Evolutionary conservation across 2,113 vertebrate genomes (phyloP).

Genomic region (Dasyprocta punctata): DNA sequence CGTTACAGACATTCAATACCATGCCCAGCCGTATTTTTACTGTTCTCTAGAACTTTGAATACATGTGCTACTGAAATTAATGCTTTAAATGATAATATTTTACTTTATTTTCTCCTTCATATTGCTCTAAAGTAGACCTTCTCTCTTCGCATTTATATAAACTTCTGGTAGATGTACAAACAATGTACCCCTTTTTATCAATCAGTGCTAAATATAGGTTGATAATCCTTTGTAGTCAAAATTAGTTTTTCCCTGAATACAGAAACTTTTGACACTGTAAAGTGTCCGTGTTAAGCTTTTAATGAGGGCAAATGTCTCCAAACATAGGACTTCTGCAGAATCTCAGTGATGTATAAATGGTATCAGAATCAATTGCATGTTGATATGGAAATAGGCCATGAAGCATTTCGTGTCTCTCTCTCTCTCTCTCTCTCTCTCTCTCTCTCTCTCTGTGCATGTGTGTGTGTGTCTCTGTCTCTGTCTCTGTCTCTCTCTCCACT

Average conservation of each 20-base stretch:
- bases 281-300: background rate
- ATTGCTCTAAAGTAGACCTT: background rate
- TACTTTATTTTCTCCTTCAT: background rate
- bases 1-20: too few species aligned
- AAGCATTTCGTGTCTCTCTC: background rate
- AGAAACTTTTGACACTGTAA: background rate
- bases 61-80: background rate
- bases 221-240: background rate
- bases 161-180: background rate
- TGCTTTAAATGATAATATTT: background rate
- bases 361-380: background rate
- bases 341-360: background rate
- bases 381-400: background rate
- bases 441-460: too few species aligned
- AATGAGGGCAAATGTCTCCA: background rate
- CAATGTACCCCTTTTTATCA: background rate
- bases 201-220: background rate
- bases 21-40: background rate
- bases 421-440: too few species aligned
- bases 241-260: background rate
- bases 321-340: background rate
- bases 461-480: too few species aligned
- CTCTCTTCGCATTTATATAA: background rate
- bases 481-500: too few species aligned
- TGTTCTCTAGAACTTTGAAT: background rate